Evolutionary conservation across 2,797 vertebrate genomes (phyloP).

Genomic region (Coendou prehensilis): DNA sequence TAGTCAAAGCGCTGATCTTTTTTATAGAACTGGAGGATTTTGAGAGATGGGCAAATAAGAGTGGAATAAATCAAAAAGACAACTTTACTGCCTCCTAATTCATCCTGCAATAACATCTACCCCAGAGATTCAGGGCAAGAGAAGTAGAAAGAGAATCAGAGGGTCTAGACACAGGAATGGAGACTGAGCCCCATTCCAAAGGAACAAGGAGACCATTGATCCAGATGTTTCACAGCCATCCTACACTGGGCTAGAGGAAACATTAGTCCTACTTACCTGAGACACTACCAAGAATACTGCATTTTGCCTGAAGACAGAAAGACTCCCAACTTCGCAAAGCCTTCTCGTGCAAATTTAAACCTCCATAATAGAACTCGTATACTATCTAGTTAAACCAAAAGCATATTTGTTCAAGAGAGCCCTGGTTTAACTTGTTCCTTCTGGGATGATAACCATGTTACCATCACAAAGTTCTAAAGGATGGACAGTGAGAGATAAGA

Average conservation of each 20-base stretch:
- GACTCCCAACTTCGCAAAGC: constrained; percentile 57
- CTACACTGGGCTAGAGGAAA: constrained; percentile 66
- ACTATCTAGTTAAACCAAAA: constrained; percentile 70
- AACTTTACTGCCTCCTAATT: constrained; percentile 66
- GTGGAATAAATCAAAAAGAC: constrained; percentile 14
- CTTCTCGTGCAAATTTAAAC: constrained; percentile 67
- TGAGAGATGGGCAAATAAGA: neutral
- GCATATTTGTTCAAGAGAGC: constrained; percentile 33
- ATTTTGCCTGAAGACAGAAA: constrained; percentile 72
- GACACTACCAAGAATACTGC: constrained; percentile 70
- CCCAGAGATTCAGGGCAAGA: constrained; percentile 55
- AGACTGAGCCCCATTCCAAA: constrained; percentile 75
- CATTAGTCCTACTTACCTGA: constrained; percentile 77
- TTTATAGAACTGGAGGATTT: constrained; percentile 5
- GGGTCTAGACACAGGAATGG: constrained; percentile 56
- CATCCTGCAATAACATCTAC: constrained; percentile 46
- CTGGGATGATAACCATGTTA: constrained; percentile 12
- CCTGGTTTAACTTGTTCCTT: constrained; percentile 28
- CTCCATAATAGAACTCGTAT: constrained; percentile 59
- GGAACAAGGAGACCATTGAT: constrained; percentile 83
- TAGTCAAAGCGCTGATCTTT: constrained; percentile 13
- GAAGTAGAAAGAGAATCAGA: constrained; percentile 57
- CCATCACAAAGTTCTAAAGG: constrained; percentile 43
- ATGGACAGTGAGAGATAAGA: constrained; percentile 9
- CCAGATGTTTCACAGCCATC: constrained; percentile 52